These are phyloP conservation scores for Schizothorax lantsangensis DNA, from an alignment of 2,797 vertebrate species.

Conservation along the genomic window DNA sequence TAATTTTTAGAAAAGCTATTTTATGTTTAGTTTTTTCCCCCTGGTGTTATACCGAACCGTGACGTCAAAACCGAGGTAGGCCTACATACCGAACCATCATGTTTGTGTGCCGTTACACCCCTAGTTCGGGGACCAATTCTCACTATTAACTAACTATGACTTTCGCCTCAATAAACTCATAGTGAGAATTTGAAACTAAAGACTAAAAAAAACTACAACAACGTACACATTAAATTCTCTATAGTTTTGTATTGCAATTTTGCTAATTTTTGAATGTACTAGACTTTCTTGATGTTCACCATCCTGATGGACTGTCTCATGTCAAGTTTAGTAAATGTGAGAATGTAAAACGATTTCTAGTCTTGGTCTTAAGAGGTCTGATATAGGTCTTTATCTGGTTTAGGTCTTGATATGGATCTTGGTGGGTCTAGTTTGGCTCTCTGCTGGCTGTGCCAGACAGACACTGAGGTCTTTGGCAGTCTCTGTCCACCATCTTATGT, in stretches of 20 bases:
- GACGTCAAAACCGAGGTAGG: no score
- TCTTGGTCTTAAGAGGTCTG: not conserved
- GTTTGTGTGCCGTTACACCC: no score
- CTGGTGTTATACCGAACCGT: no score
- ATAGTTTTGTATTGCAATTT: not conserved
- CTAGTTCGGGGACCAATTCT: no score
- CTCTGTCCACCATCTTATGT: conserved; percentile 9
- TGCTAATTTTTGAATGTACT: not conserved
- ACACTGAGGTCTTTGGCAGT: not conserved
- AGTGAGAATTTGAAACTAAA: no score
- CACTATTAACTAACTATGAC: no score
- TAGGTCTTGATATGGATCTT: not conserved
- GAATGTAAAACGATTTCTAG: not conserved
- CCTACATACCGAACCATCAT: no score
- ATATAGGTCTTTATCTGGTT: not conserved
- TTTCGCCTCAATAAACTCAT: no score
- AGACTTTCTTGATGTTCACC: not conserved
- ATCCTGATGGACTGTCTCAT: not conserved
- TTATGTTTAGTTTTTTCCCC: no score
- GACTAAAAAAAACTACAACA: not conserved
- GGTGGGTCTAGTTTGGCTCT: not conserved
- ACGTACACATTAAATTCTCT: not conserved
- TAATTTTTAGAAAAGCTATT: no score
- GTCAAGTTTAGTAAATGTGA: not conserved
- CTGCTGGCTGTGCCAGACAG: not conserved